Conservation (phyloP, 2,797 vertebrate genomes). For the Syncerus caffer region DNA sequence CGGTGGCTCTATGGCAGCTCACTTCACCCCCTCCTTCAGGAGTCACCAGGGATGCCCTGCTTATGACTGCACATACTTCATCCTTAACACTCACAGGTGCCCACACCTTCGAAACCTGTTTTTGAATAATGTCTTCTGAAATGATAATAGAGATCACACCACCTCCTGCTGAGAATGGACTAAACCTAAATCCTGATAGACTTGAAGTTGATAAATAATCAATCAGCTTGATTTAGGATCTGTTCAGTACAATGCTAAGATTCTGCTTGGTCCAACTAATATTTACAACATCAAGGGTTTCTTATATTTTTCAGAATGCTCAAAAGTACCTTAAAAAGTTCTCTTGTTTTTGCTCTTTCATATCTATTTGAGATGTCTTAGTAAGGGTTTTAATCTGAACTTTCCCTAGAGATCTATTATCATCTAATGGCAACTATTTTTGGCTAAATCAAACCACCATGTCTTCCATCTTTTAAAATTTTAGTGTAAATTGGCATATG, state of each 20-base stretch:
- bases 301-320: not conserved
- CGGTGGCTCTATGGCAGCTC: rapidly evolving
- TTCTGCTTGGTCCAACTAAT: not conserved
- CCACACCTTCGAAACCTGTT: not conserved
- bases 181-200: not conserved
- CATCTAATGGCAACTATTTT: not conserved
- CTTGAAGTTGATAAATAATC: not conserved
- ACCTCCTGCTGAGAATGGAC: not conserved
- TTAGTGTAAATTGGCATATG: not conserved
- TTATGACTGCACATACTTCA: rapidly evolving
- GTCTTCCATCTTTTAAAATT: not conserved
- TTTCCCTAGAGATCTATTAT: not conserved
- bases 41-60: not conserved
- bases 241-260: not conserved
- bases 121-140: not conserved
- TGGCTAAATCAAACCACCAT: not conserved
- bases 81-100: not conserved
- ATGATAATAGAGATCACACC: not conserved
- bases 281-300: not conserved
- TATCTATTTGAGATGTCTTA: not conserved
- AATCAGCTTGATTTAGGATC: not conserved
- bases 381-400: not conserved
- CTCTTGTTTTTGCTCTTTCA: not conserved
- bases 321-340: not conserved
- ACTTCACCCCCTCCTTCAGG: not conserved